phyloP scores from a whole-genome alignment of 2,113 vertebrate genomes.

The Gila orcuttii region DNA sequence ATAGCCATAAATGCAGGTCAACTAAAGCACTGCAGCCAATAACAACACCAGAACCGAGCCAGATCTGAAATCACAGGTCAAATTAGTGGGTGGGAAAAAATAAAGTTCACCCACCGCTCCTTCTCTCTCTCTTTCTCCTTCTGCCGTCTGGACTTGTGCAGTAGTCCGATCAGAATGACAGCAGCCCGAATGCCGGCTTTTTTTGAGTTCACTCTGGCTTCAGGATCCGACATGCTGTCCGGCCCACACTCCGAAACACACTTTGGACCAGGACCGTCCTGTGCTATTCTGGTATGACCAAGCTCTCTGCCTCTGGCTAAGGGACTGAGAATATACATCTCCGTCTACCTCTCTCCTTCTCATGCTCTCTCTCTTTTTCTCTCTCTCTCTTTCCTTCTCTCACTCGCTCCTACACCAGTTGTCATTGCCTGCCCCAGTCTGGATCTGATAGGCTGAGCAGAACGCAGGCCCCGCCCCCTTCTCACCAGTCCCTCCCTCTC shows the following conservation, averaged over 20 bases:
- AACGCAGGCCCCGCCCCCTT: not conserved
- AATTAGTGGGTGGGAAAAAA: not conserved
- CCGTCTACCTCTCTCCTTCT: conserved; percentile 61
- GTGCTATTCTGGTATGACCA: conserved; percentile 58
- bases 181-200: conserved; percentile 92
- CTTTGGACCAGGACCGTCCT: conserved; percentile 31
- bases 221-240: conserved; percentile 81
- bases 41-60: not conserved
- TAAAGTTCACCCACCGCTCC: conserved; percentile 64
- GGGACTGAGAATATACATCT: conserved; percentile 67
- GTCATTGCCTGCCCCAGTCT: conserved; percentile 54
- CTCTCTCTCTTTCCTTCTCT: conserved; percentile 43
- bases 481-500: conserved; percentile 12
- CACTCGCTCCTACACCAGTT: conserved; percentile 44
- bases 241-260: conserved; percentile 47
- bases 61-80: conserved; percentile 11
- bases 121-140: conserved; percentile 76
- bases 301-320: conserved; percentile 69
- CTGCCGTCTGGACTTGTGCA: conserved; percentile 90
- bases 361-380: conserved; percentile 52
- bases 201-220: conserved; percentile 80
- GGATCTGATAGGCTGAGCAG: conserved; percentile 61
- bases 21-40: not conserved
- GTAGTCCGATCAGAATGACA: conserved; percentile 92
- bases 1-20: conserved; percentile 5